Base-by-base conservation (phyloP, 2,113 vertebrate species). In the Eulacestoma nigropectus region DNA sequence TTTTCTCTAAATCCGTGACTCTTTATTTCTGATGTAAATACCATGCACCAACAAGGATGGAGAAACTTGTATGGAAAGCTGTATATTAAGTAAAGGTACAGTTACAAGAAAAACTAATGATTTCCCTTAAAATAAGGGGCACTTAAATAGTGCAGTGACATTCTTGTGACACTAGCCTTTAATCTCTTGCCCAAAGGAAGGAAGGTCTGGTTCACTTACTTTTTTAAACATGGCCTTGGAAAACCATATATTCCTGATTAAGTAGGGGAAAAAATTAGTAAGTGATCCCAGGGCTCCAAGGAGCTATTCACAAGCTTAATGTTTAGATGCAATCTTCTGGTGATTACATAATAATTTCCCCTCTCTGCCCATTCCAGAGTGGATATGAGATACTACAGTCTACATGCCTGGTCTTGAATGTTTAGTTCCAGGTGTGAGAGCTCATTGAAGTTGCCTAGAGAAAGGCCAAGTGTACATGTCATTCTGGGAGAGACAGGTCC, bases 261-360 rank as follows among this genome's bases (percentile, higher is more conserved):
- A 93, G 68, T 84, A 75, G 30, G 22, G 53, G n/a, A 64, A 60
- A 80, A 75, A 55, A 30, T 16, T 37, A 68, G 35, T 62, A 47
- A 86, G 39, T 49, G 92, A 81, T 84, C 56, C 72, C 76, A 89
- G 30, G 68, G 35, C 68, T 90, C 88, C 79, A 84, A 93, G 35
- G 64, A 93, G 42, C 65, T 92, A 89, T 74, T 92, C 83, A 78
- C 42, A 59, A 77, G 5, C 30, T 46, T 67, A 69, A 81, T n/a
- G 42, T 77, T 90, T 67, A 90, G 16, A 93, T 92, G 60, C n/a
- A 89, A 95, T 95, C 91, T 94, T 70, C 59, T 74, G 52, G 13
- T 52, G 42, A 84, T 88, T 92, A 95, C 0, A 4, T 93, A 96
- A 90, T 32, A 59, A 92, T 77, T 95, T 95, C 93, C 92, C 88